Percentiles rank a stretch among this genome's conserved stretches.
These are phyloP conservation scores for Lobophora halterata DNA, from an alignment of 2,888 invertebrate species.

Conservation along the genomic window DNA sequence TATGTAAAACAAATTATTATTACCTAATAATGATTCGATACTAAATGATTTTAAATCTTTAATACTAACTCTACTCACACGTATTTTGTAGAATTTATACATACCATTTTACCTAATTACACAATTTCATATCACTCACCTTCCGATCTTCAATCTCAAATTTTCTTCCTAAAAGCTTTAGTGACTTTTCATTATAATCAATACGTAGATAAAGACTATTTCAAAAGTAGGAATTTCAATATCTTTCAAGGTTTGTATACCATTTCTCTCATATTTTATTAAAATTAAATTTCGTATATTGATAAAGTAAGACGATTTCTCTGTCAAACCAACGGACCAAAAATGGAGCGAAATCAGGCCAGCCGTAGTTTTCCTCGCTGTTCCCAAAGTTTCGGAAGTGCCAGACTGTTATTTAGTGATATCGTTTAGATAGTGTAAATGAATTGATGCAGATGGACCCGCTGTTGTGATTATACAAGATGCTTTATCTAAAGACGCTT, in stretches of 20 bases:
- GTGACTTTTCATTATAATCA: too few relatives aligned
- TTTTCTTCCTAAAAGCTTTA: too few relatives aligned
- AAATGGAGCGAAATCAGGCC: slow-evolving; percentile 68
- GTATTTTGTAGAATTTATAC: too few relatives aligned
- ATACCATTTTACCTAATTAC: too few relatives aligned
- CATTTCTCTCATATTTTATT: too few relatives aligned
- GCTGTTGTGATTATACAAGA: slow-evolving; percentile 77
- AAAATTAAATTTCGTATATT: not conserved
- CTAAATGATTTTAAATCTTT: too few relatives aligned
- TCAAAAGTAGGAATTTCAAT: not conserved
- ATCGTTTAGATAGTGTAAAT: slow-evolving; percentile 74
- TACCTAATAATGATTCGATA: too few relatives aligned
- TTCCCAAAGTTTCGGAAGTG: slow-evolving; percentile 78
- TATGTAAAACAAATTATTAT: too few relatives aligned
- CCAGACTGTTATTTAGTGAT: slow-evolving; percentile 75
- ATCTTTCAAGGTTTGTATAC: too few relatives aligned
- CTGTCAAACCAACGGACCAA: slow-evolving; percentile 55
- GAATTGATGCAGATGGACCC: slow-evolving; percentile 53
- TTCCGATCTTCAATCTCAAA: too few relatives aligned
- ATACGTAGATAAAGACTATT: not conserved
- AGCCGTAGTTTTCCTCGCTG: slow-evolving; percentile 77
- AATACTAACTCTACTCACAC: too few relatives aligned
- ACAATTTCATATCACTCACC: too few relatives aligned
- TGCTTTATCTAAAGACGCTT: slow-evolving; percentile 78
- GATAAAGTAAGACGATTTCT: slow-evolving; percentile 59